Evolutionary conservation across 2,797 vertebrate species (phyloP), one percentile per base, ranked within the genome.

Genomic region (Huso huso): DNA sequence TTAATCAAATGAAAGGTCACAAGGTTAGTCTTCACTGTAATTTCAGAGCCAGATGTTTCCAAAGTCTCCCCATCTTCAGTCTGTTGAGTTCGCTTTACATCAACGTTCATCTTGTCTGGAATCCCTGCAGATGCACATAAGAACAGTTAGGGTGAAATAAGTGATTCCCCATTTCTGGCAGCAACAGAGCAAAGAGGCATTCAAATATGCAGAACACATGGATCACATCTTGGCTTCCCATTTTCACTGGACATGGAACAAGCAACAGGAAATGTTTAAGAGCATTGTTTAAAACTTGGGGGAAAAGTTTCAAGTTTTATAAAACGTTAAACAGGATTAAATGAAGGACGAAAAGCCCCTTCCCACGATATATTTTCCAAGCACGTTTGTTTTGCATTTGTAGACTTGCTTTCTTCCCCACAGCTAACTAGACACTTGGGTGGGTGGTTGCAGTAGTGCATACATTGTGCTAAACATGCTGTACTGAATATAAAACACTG

Each of bases 51-150:
- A 52, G 87, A 80, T 73, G 73, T 74, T 72, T 86, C 79, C 75
- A 73, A 76, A 71, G 68, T 69, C 71, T 73, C 78, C 70, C 76
- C 78, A 63, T 77, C 69, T 11, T 78, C 76, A 61, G 76, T 82
- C 75, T 85, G 81, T 79, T 84, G 85, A 74, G 83, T 82, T 80
- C 82, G 82, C 73, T 90, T 85, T 71, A 86, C 78, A 53, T 89
- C 88, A 76, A 85, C 88, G 78, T 84, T 70, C 74, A 84, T 84
- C 74, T 85, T 88, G 77, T 90, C 91, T 75, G 90, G 89, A 75
- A 83, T 83, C 87, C 87, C 93, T 94, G 87, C 66, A 75, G 77
- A 81, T 77, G 73, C 72, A 82, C 81, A 80, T 55, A 73, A 76
- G 64, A 82, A 76, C 78, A 73, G 73, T 73, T 1, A 71, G 15